A percentile compares a stretch with the other conserved stretches of the same genome.
Evolutionary conservation across 2,888 invertebrate species (phyloP).

Genomic region (Lacanobia wlatinum): DNA sequence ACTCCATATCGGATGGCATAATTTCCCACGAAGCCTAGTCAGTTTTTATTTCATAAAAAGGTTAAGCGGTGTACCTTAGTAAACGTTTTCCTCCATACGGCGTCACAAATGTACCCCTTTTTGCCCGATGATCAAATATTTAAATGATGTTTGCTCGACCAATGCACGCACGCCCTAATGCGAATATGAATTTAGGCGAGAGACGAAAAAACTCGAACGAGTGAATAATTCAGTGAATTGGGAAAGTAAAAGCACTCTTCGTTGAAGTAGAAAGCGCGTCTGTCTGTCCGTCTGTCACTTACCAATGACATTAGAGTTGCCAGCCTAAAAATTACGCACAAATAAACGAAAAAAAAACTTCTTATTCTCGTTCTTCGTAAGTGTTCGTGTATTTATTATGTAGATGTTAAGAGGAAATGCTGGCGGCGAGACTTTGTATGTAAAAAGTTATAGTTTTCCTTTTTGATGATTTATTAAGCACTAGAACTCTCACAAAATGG

Average conservation of each 20-base stretch:
- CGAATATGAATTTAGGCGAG: conserved; percentile 72
- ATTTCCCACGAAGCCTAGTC: conserved; percentile 31
- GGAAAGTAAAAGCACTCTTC: conserved; percentile 83
- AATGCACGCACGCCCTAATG: conserved; percentile 50
- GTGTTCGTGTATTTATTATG: conserved; percentile 50
- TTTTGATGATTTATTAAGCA: too few species aligned
- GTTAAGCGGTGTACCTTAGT: conserved; percentile 28
- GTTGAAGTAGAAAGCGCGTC: conserved; percentile 72
- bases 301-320: conserved; percentile 78
- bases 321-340: conserved; percentile 69
- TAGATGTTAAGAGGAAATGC: too few species aligned
- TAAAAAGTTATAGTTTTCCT: too few species aligned
- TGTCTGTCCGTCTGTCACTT: conserved; percentile 86
- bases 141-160: conserved; percentile 47
- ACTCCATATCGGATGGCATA: conserved; percentile 27
- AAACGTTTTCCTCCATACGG: conserved; percentile 22
- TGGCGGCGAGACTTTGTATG: too few species aligned
- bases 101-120: conserved; percentile 33
- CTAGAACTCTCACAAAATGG: too few species aligned
- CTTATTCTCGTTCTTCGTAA: conserved; percentile 31
- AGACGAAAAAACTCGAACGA: conserved; percentile 70
- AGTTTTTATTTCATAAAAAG: conserved; percentile 39
- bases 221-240: conserved; percentile 83
- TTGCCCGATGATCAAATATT: conserved; percentile 50
- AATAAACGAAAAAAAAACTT: conserved; percentile 61